These are phyloP conservation scores for Drosophila baimaii DNA, from an alignment of 1,140 invertebrate species.

Conservation along the genomic window DNA sequence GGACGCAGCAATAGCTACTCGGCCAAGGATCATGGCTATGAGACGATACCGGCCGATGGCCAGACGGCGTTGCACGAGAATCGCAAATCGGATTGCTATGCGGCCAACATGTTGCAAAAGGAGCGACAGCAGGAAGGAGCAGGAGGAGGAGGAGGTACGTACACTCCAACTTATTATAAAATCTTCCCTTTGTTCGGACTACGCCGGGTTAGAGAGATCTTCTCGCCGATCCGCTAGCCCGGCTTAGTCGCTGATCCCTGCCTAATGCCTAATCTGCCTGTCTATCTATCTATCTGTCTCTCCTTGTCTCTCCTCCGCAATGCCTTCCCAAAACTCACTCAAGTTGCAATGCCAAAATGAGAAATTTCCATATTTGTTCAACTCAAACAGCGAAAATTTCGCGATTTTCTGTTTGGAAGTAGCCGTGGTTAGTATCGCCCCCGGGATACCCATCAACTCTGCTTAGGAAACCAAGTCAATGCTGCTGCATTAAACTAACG, in stretches of 20 bases:
- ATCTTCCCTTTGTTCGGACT: neutral
- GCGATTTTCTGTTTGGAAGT: slow-evolving; percentile 80
- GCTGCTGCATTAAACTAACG: slow-evolving; percentile 17
- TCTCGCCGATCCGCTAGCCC: neutral
- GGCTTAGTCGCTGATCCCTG: slow-evolving; percentile 25
- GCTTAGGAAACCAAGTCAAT: neutral
- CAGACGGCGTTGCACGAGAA: slow-evolving; percentile 63
- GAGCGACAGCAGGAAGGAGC: slow-evolving; percentile 67
- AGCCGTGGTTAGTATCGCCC: slow-evolving; percentile 76
- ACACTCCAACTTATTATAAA: neutral
- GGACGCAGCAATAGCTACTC: slow-evolving; percentile 76
- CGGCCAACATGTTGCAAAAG: slow-evolving; percentile 75
- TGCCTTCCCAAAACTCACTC: slow-evolving; percentile 41
- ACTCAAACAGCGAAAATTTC: slow-evolving; percentile 69
- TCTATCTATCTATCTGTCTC: slow-evolving; percentile 58
- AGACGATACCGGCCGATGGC: slow-evolving; percentile 86
- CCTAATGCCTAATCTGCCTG: slow-evolving; percentile 54
- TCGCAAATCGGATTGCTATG: slow-evolving; percentile 84
- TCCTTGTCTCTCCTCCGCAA: slow-evolving; percentile 47
- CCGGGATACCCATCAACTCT: slow-evolving; percentile 1
- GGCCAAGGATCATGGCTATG: slow-evolving; percentile 87
- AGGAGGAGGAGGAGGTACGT: slow-evolving; percentile 49
- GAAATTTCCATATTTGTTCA: slow-evolving; percentile 69
- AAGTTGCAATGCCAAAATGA: slow-evolving; percentile 83
- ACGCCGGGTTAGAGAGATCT: slow-evolving; percentile 8